Evolutionary conservation across 2,113 vertebrate species (phyloP).

Genomic region (Channa argus): DNA sequence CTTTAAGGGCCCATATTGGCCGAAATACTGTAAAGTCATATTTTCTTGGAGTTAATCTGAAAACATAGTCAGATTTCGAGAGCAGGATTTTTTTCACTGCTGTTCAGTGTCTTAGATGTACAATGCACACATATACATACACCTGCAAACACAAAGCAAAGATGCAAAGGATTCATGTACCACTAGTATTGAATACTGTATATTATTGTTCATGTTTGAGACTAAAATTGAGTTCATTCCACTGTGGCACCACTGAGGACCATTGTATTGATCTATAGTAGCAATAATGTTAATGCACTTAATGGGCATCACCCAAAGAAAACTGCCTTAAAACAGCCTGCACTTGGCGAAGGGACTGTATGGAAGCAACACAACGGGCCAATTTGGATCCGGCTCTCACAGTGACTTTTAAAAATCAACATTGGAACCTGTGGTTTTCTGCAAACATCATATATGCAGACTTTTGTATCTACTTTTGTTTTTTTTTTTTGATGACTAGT

Average conservation of each 20-base stretch:
- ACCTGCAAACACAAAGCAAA: slow-evolving; percentile 19
- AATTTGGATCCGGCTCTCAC: slow-evolving; percentile 30
- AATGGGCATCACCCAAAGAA: slow-evolving; percentile 67
- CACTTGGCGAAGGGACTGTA: slow-evolving; percentile 28
- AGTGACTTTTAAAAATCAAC: slow-evolving; percentile 30
- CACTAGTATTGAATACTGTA: slow-evolving; percentile 75
- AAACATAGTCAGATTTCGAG: slow-evolving; percentile 53
- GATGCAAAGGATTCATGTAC: slow-evolving; percentile 56
- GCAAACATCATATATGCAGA: slow-evolving; percentile 41
- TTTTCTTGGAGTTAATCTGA: slow-evolving; percentile 47
- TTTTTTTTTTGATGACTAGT: slow-evolving; percentile 20
- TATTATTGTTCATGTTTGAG: slow-evolving; percentile 65
- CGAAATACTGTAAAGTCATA: slow-evolving; percentile 62
- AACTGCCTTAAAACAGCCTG: slow-evolving; percentile 63
- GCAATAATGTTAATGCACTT: slow-evolving; percentile 75
- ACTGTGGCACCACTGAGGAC: slow-evolving; percentile 64
- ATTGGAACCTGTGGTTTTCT: slow-evolving; percentile 65
- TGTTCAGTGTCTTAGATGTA: slow-evolving; percentile 63
- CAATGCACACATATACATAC: slow-evolving; percentile 21
- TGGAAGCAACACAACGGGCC: slow-evolving; percentile 44
- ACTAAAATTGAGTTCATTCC: slow-evolving; percentile 62
- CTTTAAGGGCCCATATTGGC: slow-evolving; percentile 30
- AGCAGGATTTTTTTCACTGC: slow-evolving; percentile 53
- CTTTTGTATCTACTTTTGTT: slow-evolving; percentile 36
- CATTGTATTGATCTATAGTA: slow-evolving; percentile 60